phyloP scores from a whole-genome alignment of 2,797 vertebrate genomes.

The Hydrocynus forskahlii region DNA sequence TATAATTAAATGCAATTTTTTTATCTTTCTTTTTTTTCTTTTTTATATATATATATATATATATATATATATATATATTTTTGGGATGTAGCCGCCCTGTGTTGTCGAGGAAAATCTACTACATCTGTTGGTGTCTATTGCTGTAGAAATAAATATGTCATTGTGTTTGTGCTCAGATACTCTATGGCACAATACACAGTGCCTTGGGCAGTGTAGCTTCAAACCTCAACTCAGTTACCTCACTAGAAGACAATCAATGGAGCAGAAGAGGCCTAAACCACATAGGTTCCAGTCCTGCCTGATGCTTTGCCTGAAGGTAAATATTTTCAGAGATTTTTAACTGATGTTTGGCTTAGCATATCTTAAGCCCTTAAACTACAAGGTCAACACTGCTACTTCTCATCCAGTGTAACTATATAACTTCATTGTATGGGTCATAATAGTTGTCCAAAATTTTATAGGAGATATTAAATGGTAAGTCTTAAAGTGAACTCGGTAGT shows the following conservation, averaged over 20 bases:
- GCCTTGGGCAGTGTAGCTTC: slow-evolving; percentile 51
- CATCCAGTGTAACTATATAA: too few species aligned
- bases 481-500: too few species aligned
- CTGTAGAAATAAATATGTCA: not conserved
- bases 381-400: not conserved
- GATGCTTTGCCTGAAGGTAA: slow-evolving; percentile 73
- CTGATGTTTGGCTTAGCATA: not conserved
- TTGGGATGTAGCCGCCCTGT: not conserved
- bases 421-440: not conserved
- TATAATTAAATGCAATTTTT: too few species aligned
- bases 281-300: slow-evolving; percentile 61
- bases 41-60: too few species aligned
- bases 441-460: not conserved
- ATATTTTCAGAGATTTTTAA: not conserved
- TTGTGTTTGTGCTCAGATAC: slow-evolving; percentile 52
- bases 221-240: slow-evolving; percentile 57
- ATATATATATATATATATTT: too few species aligned
- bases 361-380: not conserved
- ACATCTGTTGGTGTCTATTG: not conserved
- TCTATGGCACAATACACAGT: slow-evolving; percentile 53
- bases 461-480: too few species aligned
- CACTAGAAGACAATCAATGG: slow-evolving; percentile 58
- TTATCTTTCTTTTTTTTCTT: not conserved
- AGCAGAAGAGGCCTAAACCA: slow-evolving; percentile 58
- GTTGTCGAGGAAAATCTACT: not conserved